Conservation (phyloP, 2,888 invertebrate species). For the Plemyria rubiginata region DNA sequence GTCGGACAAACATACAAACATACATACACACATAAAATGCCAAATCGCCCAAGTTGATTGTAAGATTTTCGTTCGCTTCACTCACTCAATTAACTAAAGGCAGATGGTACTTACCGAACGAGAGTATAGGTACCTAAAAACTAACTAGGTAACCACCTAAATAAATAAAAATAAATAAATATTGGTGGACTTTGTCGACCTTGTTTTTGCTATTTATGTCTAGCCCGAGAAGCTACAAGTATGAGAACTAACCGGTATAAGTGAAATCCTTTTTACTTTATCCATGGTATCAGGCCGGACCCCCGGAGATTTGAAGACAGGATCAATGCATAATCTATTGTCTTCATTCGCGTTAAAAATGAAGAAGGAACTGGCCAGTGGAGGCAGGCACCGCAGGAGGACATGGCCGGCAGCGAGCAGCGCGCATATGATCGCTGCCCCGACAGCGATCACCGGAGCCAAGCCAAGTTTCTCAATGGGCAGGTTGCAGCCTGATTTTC, state of each 20-base stretch:
- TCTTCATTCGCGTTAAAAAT: constrained; percentile 78
- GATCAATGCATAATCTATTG: constrained; percentile 68
- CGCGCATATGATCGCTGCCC: constrained; percentile 49
- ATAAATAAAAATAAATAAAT: too few relatives aligned
- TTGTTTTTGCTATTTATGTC: too few relatives aligned
- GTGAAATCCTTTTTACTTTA: constrained; percentile 48
- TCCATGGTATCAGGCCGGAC: constrained; percentile 42
- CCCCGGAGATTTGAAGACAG: constrained; percentile 47
- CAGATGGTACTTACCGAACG: too few relatives aligned
- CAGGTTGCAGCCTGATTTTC: constrained; percentile 51
- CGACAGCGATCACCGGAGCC: constrained; percentile 55
- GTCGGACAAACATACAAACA: too few relatives aligned
- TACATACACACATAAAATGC: too few relatives aligned
- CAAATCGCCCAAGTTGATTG: too few relatives aligned
- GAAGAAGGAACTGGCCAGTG: constrained; percentile 68
- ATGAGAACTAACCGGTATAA: constrained; percentile 61
- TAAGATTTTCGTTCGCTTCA: too few relatives aligned
- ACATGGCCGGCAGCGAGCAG: constrained; percentile 61
- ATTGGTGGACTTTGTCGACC: too few relatives aligned
- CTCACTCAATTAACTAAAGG: too few relatives aligned
- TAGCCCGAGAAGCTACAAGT: too few relatives aligned
- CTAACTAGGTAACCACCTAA: too few relatives aligned
- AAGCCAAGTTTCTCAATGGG: constrained; percentile 52
- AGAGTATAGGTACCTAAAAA: too few relatives aligned
- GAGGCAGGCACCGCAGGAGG: constrained; percentile 63